These are phyloP conservation scores for Pristionchus entomophagus DNA, from an alignment of 2,888 invertebrate species.

Conservation along the genomic window DNA sequence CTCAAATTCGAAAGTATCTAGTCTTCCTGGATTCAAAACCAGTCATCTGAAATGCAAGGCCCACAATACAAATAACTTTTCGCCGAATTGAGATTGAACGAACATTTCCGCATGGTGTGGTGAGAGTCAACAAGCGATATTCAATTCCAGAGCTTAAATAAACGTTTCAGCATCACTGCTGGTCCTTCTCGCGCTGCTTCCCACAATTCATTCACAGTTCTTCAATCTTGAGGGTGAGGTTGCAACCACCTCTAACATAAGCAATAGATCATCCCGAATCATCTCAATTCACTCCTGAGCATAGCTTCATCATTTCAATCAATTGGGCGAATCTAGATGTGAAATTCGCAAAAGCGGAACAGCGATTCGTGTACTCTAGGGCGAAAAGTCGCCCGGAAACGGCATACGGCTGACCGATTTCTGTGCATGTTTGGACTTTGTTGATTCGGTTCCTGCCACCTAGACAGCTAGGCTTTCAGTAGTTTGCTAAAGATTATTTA, in stretches of 20 bases:
- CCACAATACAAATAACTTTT: too few relatives aligned
- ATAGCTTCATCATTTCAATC: too few relatives aligned
- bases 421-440: not conserved
- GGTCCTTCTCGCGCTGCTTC: not conserved
- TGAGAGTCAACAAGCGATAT: not conserved
- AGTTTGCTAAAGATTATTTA: too few relatives aligned
- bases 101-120: too few relatives aligned
- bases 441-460: not conserved
- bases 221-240: slow-evolving; percentile 46
- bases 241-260: too few relatives aligned
- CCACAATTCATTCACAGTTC: slow-evolving; percentile 30
- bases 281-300: too few relatives aligned
- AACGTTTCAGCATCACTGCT: not conserved
- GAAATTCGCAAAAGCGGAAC: not conserved
- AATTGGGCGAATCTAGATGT: too few relatives aligned
- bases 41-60: not conserved
- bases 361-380: not conserved
- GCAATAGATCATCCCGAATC: too few relatives aligned
- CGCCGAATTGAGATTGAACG: too few relatives aligned
- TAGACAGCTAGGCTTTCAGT: too few relatives aligned
- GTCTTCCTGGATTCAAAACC: too few relatives aligned
- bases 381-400: not conserved
- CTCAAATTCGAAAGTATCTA: not conserved
- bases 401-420: not conserved
- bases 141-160: not conserved